Evolutionary conservation across 2,888 invertebrate genomes (phyloP).

Genomic region (Megaustenia siamemsis): DNA sequence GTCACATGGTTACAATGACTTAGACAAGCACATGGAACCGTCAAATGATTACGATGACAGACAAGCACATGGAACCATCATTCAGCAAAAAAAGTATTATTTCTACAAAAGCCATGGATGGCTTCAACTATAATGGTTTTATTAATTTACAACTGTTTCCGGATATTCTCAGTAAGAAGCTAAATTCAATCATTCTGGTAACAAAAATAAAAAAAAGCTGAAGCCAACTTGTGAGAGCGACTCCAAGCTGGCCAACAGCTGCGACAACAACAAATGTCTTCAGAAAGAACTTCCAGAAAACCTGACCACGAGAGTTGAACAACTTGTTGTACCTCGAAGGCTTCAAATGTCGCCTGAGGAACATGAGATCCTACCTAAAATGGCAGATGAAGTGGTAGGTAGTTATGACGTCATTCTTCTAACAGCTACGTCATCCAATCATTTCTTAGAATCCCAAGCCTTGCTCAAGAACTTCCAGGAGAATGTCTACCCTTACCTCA

Average conservation of each 20-base stretch:
- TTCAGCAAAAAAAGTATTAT: no score
- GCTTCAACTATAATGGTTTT: no score
- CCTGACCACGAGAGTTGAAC: neutral
- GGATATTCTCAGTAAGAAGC: no score
- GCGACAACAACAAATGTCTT: conserved; percentile 34
- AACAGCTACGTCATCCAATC: conserved; percentile 54
- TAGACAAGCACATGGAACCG: no score
- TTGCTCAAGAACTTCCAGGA: conserved; percentile 45
- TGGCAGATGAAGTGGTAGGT: conserved; percentile 25
- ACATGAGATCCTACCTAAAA: conserved; percentile 9
- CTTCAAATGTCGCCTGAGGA: conserved; percentile 15
- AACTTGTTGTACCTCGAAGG: conserved; percentile 1
- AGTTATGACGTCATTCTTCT: conserved; percentile 49
- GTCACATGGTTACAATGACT: no score
- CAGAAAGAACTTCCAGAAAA: conserved; percentile 15
- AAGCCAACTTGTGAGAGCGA: conserved; percentile 29
- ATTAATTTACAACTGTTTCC: no score
- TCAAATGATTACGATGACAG: no score
- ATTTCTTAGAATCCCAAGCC: conserved; percentile 51
- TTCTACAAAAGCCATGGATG: no score
- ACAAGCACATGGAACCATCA: no score
- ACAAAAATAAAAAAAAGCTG: neutral
- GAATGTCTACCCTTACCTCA: conserved; percentile 45
- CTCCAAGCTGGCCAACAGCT: conserved; percentile 31
- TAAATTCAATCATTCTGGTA: no score